Base-by-base conservation (phyloP, 2,888 invertebrate species). In the Globia sparganii region DNA sequence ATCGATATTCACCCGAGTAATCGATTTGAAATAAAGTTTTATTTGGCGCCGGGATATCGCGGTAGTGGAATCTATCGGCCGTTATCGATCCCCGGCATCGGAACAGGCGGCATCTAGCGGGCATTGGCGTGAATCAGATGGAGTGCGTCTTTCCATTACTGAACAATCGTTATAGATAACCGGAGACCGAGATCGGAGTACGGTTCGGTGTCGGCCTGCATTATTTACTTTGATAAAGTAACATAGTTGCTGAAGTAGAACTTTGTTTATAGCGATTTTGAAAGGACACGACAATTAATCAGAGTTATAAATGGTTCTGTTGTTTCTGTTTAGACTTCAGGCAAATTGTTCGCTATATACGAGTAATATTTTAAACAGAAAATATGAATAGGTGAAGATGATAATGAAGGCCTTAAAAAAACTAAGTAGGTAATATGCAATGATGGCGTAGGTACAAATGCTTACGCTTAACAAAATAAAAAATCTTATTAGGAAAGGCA, bases 81-180 rank as follows among this genome's bases (percentile, higher is more conserved):
- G 76, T 81, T 90, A 91, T 91, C 91, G 77, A 81, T 75, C 69
- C 75, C 82, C 77, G 89, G 88, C 73, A 90, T 91, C 91, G 78
- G 80, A 70, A 78, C 81, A 81, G 85, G 85, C 84, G 81, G 83
- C 85, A 90, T 88, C 88, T 88, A 81, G 83, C 77, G 85, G 81
- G 85, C 81, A 82, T 81, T 64, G 84, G 78, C 78, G 86, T 90
- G 83, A 88, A 89, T 89, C 87, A 88, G 87, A 86, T 83, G 75
- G 79, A 89, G 87, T 87, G 86, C 77, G 69, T 88, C 82, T 86
- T 85, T 86, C 87, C 89, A 90, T 91, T 90, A 90, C 78, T 61
- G 82, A 84, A 88, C 86, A 87, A 88, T 86, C 83, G 84, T 74
- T 83, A 84, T 78, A 90, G 87, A 90, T 90, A 87, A 85, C 81